These are phyloP conservation scores for Ctenopoma multispine DNA, from an alignment of 2,797 vertebrate genomes.

Conservation along the genomic window DNA sequence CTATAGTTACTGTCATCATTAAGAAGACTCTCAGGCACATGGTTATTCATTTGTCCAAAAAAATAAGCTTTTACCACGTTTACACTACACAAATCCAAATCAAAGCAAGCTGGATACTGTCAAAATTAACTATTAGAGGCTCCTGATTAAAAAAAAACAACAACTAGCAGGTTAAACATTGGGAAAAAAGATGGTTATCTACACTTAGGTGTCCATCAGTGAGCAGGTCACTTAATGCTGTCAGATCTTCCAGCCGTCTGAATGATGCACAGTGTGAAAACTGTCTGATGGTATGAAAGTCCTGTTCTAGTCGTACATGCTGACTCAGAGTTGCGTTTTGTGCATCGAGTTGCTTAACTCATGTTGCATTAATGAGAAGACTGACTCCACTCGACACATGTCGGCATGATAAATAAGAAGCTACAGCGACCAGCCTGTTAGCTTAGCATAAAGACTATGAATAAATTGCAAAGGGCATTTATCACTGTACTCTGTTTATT, in stretches of 20 bases:
- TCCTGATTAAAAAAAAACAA: constrained; percentile 7
- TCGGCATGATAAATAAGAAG: no score
- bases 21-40: constrained; percentile 51
- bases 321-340: background rate
- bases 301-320: background rate
- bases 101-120: constrained; percentile 40
- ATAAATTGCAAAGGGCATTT: no score
- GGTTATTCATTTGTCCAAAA: constrained; percentile 17
- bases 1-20: constrained; percentile 18
- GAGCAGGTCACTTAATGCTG: constrained; percentile 7
- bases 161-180: constrained; percentile 11
- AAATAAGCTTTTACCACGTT: constrained; percentile 10
- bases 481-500: no score
- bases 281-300: background rate
- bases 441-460: background rate
- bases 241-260: background rate
- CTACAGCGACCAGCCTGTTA: background rate
- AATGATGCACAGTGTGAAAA: background rate
- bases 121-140: constrained; percentile 6
- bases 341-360: background rate
- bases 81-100: constrained; percentile 47
- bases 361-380: no score
- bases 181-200: constrained; percentile 27
- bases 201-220: constrained; percentile 35
- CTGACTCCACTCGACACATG: no score